Base-by-base conservation (phyloP, 2,888 invertebrate species). In the Gerris lacustris region DNA sequence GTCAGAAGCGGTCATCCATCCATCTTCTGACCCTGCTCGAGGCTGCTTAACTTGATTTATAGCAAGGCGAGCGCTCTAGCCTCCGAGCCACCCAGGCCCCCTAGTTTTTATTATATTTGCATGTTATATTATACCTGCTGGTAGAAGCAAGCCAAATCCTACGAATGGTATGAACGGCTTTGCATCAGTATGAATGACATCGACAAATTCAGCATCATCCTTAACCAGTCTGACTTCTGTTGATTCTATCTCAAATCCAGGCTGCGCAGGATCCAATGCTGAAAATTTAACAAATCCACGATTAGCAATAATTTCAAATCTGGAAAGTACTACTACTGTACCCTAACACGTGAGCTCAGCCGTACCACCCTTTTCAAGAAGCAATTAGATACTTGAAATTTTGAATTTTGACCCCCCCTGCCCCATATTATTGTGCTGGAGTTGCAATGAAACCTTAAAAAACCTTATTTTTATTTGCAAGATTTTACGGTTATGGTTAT, bases 181-280 rank as follows among this genome's bases (percentile, higher is more conserved):
- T 44, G 79, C 86, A 73, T 87, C 86, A 0, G 87, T 87, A 76
- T 88, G 87, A 71, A 87, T 86, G 64, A 86, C 81, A 75, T 87
- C 87, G 0, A 87, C 85, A 70, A 83, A 85, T 45, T 82, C 81
- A 0, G 87, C 87, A 74, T 87, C 87, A 0, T 80, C 78, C 1
- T 79, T 77, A 75, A 86, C 85, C 72, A 88, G 77, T 15, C 84
- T 81, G 73, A 86, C 83, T 0, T 79, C 78, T 15, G 76, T 74
- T 71, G 79, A 78, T 68, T 77, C 77, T 6, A 78, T 79, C 11
- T 80, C 81, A 77, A 87, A 88, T 74, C 86, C 86, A 0, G 86
- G 86, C 72, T 86, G 86, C 0, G 87, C 86, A 6, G 87, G 87
- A 76, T 88, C 87, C 72, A 87, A 77, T 63, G 86, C 87, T 75